Evolutionary conservation across 2,113 vertebrate genomes (phyloP).

Genomic region (Oreochromis aureus): DNA sequence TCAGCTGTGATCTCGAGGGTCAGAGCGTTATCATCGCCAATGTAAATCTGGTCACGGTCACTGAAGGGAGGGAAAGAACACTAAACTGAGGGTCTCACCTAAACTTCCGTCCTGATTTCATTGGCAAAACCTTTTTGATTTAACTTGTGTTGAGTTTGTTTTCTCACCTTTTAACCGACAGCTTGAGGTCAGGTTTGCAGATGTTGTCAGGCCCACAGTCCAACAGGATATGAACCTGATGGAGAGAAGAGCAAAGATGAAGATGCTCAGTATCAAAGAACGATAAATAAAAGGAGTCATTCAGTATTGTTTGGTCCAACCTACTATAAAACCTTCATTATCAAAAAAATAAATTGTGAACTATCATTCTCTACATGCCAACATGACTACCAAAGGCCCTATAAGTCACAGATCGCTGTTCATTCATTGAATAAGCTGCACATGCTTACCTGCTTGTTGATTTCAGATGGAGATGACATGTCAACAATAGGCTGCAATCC

Average conservation of each 20-base stretch:
- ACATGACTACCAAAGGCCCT: not conserved
- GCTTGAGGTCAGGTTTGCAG: slow-evolving; percentile 87
- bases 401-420: not conserved
- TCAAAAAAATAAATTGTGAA: not conserved
- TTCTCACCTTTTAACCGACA: slow-evolving; percentile 84
- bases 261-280: not conserved
- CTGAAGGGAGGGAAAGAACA: slow-evolving; percentile 47
- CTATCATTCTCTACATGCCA: not conserved
- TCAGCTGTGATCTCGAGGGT: slow-evolving; percentile 82
- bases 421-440: not conserved
- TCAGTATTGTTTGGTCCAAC: not conserved
- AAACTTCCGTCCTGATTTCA: not conserved
- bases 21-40: slow-evolving; percentile 92
- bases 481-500: slow-evolving; percentile 88
- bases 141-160: not conserved
- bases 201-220: slow-evolving; percentile 95
- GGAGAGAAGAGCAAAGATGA: not conserved
- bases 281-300: not conserved
- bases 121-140: not conserved
- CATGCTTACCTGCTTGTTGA: slow-evolving; percentile 86
- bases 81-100: not conserved
- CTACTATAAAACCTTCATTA: not conserved
- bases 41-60: slow-evolving; percentile 88
- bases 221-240: slow-evolving; percentile 89
- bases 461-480: slow-evolving; percentile 80